A percentile compares a stretch with the other conserved stretches of the same genome.
These are phyloP conservation scores for Eulemur albifrons DNA, from an alignment of 2,797 vertebrate species.

Conservation along the genomic window DNA sequence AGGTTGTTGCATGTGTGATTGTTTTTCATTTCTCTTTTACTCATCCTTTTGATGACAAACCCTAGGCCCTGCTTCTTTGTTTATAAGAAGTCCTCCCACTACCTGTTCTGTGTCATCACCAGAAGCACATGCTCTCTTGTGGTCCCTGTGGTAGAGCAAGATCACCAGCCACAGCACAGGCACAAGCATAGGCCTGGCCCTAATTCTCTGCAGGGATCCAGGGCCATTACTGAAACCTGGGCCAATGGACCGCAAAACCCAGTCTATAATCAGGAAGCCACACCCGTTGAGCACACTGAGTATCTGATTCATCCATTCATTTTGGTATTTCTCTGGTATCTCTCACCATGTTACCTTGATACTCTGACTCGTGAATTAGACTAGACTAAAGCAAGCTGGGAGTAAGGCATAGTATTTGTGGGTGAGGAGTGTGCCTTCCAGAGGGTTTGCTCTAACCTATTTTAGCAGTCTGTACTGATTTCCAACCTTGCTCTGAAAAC, in stretches of 20 bases:
- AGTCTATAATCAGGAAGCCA: neutral
- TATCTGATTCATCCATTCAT: neutral
- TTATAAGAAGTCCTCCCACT: neutral
- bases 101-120: accelerated
- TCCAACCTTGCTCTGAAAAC: neutral
- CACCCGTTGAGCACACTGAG: accelerated
- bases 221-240: neutral
- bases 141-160: accelerated
- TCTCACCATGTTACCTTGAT: neutral
- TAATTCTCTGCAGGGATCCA: neutral
- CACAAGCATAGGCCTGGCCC: neutral
- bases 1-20: neutral
- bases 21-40: neutral
- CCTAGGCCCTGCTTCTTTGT: neutral
- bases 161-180: neutral
- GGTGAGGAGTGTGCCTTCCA: neutral
- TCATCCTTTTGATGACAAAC: neutral
- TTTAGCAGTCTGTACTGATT: neutral
- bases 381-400: neutral
- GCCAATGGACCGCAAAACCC: neutral
- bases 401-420: neutral
- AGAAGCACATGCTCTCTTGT: accelerated
- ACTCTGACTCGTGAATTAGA: neutral
- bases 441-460: neutral
- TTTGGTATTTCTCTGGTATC: neutral